Evolutionary conservation across 2,797 vertebrate species (phyloP), one percentile per base, ranked within the genome.

Genomic region (Poecilia picta): DNA sequence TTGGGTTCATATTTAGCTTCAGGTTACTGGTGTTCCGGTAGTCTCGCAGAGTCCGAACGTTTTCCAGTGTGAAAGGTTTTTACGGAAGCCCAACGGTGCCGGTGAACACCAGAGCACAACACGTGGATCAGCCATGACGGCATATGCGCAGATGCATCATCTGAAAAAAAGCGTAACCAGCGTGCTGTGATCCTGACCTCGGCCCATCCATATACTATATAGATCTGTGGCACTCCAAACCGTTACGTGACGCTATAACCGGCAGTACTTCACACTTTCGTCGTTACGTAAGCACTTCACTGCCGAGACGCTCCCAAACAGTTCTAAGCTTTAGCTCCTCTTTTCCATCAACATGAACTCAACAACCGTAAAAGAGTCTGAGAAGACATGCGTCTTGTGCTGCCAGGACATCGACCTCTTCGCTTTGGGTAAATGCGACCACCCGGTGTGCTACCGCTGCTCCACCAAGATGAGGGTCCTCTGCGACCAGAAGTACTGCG

Each of bases 381-480:
- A 97, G 89, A 96, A 95, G 80, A 91, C 94, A 62, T 99, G 98
- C 25, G 98, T 99, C 81, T 93, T 99, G 78, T 99, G 98, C 94
- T 99, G 98, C 88, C 98, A 98, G 0, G 97, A 99, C 12, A 92
- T 98, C 84, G 97, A 98, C 1, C 96, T 98, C 78, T 97, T 97
- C 87, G 98, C 98, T 2, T 77, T 99, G 78, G 98, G 98, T 53
- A 98, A 98, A 93, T 99, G 98, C 87, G 98, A 99, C 77, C 98
- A 99, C 93, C 97, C 98, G 57, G 97, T 99, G 91, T 99, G 98
- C 89, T 99, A 97, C 93, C 97, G 97, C 83, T 99, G 98, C 92
- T 99, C 98, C 82, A 99, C 98, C 87, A 97, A 98, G 94, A 99
- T 99, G 98, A 94, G 98, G 91, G 97, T 98, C 74, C 96, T 99